A percentile compares a stretch with the other conserved stretches of the same genome.
Evolutionary conservation across 1,140 invertebrate genomes (phyloP).

Genomic region (Achroia grisella): DNA sequence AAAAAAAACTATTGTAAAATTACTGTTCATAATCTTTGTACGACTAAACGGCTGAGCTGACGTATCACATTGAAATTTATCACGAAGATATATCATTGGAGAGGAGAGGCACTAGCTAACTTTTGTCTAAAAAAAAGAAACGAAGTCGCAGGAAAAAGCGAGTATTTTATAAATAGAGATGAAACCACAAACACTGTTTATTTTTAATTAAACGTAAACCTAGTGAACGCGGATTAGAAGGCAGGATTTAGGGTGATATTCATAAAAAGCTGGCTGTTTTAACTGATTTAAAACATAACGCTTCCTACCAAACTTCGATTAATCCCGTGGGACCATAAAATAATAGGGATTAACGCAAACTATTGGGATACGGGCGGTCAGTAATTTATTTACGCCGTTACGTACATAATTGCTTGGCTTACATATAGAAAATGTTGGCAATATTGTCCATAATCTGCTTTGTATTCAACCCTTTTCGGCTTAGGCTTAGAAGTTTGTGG

Average conservation of each 20-base stretch:
- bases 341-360: conserved; percentile 1
- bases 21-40: too few relatives aligned
- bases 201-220: background rate
- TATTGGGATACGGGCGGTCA: background rate
- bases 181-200: background rate
- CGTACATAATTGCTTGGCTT: background rate
- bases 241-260: background rate
- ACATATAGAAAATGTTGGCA: background rate
- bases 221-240: background rate
- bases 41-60: too few relatives aligned
- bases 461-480: background rate
- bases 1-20: too few relatives aligned
- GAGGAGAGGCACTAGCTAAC: too few relatives aligned
- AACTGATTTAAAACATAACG: background rate
- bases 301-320: background rate
- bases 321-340: background rate
- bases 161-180: too few relatives aligned
- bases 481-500: background rate
- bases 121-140: too few relatives aligned
- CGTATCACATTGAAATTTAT: too few relatives aligned
- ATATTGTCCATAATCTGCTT: background rate
- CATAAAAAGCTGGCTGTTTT: too few relatives aligned
- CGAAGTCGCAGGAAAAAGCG: too few relatives aligned
- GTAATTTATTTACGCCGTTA: background rate
- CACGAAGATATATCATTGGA: too few relatives aligned